These are phyloP conservation scores for Hoplostethus mediterraneus DNA, from an alignment of 2,797 vertebrate species.

Conservation along the genomic window DNA sequence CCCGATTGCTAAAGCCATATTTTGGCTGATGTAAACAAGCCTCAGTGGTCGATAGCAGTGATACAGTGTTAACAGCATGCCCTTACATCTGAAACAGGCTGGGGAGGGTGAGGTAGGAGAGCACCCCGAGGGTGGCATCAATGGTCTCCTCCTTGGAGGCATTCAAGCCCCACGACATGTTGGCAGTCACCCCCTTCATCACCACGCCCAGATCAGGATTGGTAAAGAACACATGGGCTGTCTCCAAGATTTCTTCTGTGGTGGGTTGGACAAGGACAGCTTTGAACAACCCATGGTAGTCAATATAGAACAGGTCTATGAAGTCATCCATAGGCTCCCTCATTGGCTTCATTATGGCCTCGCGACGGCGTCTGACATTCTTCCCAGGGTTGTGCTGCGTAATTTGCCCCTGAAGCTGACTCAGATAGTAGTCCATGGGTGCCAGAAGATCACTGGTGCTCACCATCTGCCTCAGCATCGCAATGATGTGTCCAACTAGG, in stretches of 20 bases:
- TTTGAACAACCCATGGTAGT: conserved; percentile 76
- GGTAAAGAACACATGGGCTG: conserved; percentile 74
- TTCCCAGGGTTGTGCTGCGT: background rate
- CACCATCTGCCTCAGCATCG: conserved; percentile 67
- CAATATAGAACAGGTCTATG: conserved; percentile 74
- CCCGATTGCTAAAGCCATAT: background rate
- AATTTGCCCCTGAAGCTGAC: conserved; percentile 19
- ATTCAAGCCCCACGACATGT: conserved; percentile 57
- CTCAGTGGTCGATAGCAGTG: background rate
- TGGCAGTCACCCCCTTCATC: conserved; percentile 69
- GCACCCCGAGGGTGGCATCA: conserved; percentile 66
- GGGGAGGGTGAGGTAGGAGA: conserved; percentile 78
- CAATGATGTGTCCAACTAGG: conserved; percentile 62
- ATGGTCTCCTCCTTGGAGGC: conserved; percentile 69
- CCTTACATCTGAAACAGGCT: conserved; percentile 63
- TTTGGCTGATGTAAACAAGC: background rate
- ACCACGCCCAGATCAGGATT: conserved; percentile 79
- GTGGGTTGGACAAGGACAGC: conserved; percentile 64
- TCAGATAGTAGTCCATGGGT: conserved; percentile 35
- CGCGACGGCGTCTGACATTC: conserved; percentile 40
- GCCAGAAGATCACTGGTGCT: conserved; percentile 40
- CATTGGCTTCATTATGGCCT: conserved; percentile 23
- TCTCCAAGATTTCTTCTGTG: conserved; percentile 75
- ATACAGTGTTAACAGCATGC: conserved; percentile 18
- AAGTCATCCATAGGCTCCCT: conserved; percentile 77